phyloP scores from a whole-genome alignment of 2,888 invertebrate genomes.

The Marasmarcha lunaedactyla region DNA sequence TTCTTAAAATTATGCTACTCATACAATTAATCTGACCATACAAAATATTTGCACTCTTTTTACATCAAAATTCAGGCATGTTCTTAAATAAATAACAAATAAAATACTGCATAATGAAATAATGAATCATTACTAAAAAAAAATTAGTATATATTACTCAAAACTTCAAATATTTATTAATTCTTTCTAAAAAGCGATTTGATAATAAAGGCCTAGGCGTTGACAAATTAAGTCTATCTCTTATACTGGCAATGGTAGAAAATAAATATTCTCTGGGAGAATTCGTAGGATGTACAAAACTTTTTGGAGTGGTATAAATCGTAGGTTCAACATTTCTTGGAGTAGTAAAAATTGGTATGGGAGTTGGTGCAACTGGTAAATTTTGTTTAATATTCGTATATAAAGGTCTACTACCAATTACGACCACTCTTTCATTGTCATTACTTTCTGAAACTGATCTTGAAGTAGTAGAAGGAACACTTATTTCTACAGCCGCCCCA shows the following conservation, averaged over 20 bases:
- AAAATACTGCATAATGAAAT: too few relatives aligned
- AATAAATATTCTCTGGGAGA: slow-evolving; percentile 33
- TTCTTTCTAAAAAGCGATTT: slow-evolving; percentile 40
- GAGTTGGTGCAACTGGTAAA: neutral
- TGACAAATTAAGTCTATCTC: slow-evolving; percentile 29
- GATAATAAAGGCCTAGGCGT: slow-evolving; percentile 37
- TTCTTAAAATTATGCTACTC: too few relatives aligned
- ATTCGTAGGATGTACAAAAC: slow-evolving; percentile 19
- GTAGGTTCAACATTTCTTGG: slow-evolving; percentile 17
- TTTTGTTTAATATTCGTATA: slow-evolving; percentile 31
- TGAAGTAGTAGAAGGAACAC: slow-evolving; percentile 26
- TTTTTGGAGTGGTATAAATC: slow-evolving; percentile 11
- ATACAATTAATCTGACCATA: too few relatives aligned
- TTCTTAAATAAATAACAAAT: too few relatives aligned
- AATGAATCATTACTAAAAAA: too few relatives aligned
- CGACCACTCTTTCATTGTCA: slow-evolving; percentile 32
- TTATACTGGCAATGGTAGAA: slow-evolving; percentile 42
- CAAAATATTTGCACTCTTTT: too few relatives aligned
- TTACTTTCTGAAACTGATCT: slow-evolving; percentile 15
- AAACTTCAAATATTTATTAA: slow-evolving; percentile 51
- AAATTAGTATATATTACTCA: too few relatives aligned
- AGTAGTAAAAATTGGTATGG: neutral
- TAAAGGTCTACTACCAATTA: slow-evolving; percentile 32
- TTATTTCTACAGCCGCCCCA: slow-evolving; percentile 23
- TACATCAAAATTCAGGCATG: too few relatives aligned